Conservation (phyloP, 2,113 vertebrate genomes). For the Anolis carolinensis region DNA sequence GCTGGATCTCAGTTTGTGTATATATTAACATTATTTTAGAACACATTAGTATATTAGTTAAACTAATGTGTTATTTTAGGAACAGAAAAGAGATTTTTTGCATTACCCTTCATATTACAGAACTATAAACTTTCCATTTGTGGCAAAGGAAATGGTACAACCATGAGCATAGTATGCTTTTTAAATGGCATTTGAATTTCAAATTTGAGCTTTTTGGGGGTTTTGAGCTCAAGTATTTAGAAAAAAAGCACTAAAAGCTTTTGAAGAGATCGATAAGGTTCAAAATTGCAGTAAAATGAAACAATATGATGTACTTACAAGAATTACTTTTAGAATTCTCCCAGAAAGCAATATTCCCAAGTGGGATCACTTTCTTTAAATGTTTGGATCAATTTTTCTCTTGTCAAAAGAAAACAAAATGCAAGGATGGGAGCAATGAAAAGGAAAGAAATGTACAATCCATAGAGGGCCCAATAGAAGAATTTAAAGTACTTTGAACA, state of each 20-base stretch:
- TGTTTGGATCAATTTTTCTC: neutral
- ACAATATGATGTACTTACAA: neutral
- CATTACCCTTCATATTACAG: neutral
- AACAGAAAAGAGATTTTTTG: neutral
- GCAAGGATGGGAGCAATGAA: neutral
- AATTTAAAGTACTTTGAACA: neutral
- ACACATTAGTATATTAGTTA: neutral
- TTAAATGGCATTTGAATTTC: neutral
- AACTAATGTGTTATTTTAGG: neutral
- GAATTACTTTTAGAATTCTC: neutral
- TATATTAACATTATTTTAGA: neutral
- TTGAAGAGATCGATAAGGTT: neutral
- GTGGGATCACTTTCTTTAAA: neutral
- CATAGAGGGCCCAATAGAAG: neutral
- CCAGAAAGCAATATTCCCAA: neutral
- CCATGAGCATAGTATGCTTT: too few relatives aligned
- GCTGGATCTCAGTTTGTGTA: neutral
- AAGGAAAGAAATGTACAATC: neutral
- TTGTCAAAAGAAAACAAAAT: neutral
- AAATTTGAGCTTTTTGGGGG: neutral
- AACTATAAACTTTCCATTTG: neutral
- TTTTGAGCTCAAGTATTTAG: neutral
- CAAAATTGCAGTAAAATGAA: neutral
- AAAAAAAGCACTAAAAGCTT: neutral
- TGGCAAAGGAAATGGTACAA: neutral